A percentile compares a stretch with the other conserved stretches of the same genome.
phyloP scores from a whole-genome alignment of 2,113 vertebrate genomes.

The Psittacara wagleri region DNA sequence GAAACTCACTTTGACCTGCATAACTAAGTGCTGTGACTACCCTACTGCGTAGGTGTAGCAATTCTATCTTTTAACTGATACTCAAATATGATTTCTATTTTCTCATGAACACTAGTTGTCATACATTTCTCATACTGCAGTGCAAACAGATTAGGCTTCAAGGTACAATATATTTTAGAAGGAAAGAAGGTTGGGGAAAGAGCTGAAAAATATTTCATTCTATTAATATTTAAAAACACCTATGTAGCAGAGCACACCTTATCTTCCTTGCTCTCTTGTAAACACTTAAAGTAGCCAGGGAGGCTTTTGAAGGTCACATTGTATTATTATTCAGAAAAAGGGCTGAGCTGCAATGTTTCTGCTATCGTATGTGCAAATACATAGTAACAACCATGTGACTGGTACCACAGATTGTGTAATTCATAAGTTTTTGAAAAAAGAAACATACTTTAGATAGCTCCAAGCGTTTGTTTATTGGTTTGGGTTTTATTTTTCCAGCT shows the following conservation, averaged over 20 bases:
- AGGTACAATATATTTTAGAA: not conserved
- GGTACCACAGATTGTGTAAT: not conserved
- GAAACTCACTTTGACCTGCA: not conserved
- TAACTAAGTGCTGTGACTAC: not conserved
- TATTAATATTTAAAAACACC: not conserved
- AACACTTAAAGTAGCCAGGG: not conserved
- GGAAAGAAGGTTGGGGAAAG: not conserved
- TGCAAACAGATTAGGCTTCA: not conserved
- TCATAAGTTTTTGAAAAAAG: not conserved
- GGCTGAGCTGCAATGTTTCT: not conserved
- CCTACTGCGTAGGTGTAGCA: not conserved
- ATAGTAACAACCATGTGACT: not conserved
- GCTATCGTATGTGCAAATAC: not conserved
- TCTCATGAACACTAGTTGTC: not conserved
- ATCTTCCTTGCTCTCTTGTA: not conserved
- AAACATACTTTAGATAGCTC: not conserved
- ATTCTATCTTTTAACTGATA: not conserved
- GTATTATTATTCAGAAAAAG: not conserved
- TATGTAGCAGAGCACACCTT: not conserved
- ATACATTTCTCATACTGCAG: not conserved
- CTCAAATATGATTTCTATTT: not conserved
- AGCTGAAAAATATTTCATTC: not conserved
- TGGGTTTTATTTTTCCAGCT: not conserved
- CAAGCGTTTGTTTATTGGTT: not conserved
- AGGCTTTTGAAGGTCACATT: not conserved